Base-by-base conservation (phyloP, 2,888 invertebrate species). In the Elgonia sp. region DNA sequence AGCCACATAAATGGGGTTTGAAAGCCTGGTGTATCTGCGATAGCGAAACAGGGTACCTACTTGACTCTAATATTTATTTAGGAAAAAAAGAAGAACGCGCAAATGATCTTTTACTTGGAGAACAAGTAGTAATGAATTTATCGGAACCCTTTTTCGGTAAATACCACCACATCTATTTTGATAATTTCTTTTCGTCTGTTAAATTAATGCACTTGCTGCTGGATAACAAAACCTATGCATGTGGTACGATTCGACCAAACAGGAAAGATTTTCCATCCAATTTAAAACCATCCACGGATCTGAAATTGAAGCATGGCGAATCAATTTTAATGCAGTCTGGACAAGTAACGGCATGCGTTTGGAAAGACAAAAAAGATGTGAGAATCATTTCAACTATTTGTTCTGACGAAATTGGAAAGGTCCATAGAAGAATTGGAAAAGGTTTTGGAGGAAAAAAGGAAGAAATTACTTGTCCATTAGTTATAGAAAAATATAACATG, bases 291-390 rank as follows among this genome's bases (percentile, higher is more conserved):
- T 21, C 20, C 5, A 60, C 5, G 21, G 20, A 46, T 9, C 42
- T 42, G 42, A 42, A 7, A 9, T 12, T 42, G 8, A 12, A 70
- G 0, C 42, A 18, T 0, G 70, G 80, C 60, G 80, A 60, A 20
- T 60, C 60, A 20, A 20, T 60, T 42, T 9, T 42, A 42, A 42
- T 42, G 42, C 69, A 80, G 37, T 37, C 29, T 6, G 62, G 50
- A 18, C 29, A 69, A 60, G 60, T 80, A 0, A 70, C 65, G 10
- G 69, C 60, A 7, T 46, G 29, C 21, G 14, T 70, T 2, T 80
- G 70, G 80, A 69, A 80, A 60, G 62, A 70, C 16, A 80, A 70
- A 60, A 69, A 62, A 18, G 79, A 80, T 29, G 79, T 79, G 0
- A 12, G 67, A 14, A 18, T 79, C 6, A 9, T 80, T 46, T 42